Percentiles rank a stretch among this genome's conserved stretches.
Conservation (phyloP, 1,140 invertebrate genomes). For the Heterodera carotae region DNA sequence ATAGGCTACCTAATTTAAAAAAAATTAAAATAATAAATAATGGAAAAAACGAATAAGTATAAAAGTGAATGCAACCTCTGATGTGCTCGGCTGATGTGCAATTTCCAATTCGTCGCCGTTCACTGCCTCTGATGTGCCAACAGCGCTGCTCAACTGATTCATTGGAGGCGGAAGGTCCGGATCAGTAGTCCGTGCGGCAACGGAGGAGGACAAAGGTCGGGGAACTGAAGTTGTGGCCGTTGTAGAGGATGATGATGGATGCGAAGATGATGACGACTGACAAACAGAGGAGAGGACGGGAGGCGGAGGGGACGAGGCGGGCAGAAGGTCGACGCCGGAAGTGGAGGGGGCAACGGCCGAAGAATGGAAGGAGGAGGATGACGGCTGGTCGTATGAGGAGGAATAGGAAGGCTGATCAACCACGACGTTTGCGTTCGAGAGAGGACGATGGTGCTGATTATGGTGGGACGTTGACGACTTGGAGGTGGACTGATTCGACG, state of each 20-base stretch:
- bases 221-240: slow-evolving; percentile 6
- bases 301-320: neutral
- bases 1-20: no score
- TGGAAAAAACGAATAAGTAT: neutral
- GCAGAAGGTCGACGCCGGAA: slow-evolving; percentile 1
- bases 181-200: neutral
- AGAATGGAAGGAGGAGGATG: neutral
- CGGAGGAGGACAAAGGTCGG: neutral
- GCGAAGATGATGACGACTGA: neutral
- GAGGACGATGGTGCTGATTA: neutral
- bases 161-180: slow-evolving; percentile 29
- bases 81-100: neutral
- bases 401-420: neutral
- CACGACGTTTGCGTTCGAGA: neutral
- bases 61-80: neutral
- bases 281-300: slow-evolving; percentile 5
- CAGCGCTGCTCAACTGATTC: slow-evolving; percentile 17
- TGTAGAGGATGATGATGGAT: slow-evolving; percentile 9
- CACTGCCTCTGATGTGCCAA: neutral
- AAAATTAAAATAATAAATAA: no score
- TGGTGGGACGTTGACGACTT: neutral
- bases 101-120: neutral
- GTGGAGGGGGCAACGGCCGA: slow-evolving; percentile 12
- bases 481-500: slow-evolving; percentile 22
- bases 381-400: neutral